Conservation (phyloP, 2,888 invertebrate species). For the Cylloceria caligata region DNA sequence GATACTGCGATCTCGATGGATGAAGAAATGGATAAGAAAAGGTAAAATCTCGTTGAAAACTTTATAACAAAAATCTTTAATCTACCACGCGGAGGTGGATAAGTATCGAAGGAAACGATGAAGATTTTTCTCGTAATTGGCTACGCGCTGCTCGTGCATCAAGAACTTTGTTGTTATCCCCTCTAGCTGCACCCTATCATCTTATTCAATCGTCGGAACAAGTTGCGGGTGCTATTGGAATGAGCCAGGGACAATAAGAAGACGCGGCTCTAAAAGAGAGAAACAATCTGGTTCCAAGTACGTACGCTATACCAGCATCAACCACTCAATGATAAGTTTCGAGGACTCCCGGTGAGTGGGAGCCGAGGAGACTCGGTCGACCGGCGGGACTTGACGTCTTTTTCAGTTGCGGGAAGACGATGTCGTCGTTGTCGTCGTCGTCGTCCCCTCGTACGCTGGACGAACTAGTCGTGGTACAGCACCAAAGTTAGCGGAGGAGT, state of each 20-base stretch:
- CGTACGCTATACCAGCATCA: neutral
- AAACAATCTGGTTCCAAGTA: slow-evolving; percentile 40
- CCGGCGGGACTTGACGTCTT: slow-evolving; percentile 50
- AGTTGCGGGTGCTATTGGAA: slow-evolving; percentile 9
- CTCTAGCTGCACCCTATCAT: neutral
- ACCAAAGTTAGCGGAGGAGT: slow-evolving; percentile 55
- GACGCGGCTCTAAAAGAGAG: slow-evolving; percentile 8
- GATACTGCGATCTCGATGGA: neutral
- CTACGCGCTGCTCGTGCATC: neutral
- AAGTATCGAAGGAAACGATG: neutral
- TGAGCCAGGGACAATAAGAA: slow-evolving; percentile 34
- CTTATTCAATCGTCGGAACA: slow-evolving; percentile 10
- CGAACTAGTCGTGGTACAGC: neutral
- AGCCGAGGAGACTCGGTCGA: slow-evolving; percentile 24
- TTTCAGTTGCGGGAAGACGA: slow-evolving; percentile 56
- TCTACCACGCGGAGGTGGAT: neutral
- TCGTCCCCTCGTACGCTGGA: neutral
- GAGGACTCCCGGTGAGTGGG: slow-evolving; percentile 40
- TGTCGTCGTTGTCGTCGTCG: slow-evolving; percentile 40
- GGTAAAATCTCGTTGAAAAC: neutral
- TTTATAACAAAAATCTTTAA: neutral
- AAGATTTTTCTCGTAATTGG: neutral
- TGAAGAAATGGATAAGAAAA: neutral
- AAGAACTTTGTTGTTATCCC: neutral
- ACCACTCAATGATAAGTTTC: slow-evolving; percentile 60